phyloP scores from a whole-genome alignment of 2,888 invertebrate genomes.

The Myathropa florea region DNA sequence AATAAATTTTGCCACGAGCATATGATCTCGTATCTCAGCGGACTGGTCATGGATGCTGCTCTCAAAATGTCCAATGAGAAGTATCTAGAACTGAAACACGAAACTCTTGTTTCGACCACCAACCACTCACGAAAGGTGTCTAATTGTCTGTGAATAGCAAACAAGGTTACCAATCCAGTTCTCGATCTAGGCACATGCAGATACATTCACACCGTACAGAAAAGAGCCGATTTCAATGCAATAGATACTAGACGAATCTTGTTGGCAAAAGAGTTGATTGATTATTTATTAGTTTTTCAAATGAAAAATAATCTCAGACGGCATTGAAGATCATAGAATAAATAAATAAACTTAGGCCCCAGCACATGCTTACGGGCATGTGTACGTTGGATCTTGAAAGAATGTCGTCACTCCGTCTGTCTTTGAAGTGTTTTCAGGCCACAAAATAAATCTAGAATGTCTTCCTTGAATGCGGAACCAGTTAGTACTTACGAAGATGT shows the following conservation, averaged over 20 bases:
- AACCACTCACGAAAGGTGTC: neutral
- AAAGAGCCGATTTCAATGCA: neutral
- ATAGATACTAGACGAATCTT: neutral
- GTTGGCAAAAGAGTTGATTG: neutral
- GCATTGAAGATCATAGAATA: neutral
- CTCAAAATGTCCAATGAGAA: neutral
- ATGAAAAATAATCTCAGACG: neutral
- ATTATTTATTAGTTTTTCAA: neutral
- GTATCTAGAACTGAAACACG: neutral
- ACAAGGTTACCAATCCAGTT: conserved; percentile 8
- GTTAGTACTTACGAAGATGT: no score
- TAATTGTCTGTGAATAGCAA: neutral
- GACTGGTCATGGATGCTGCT: neutral
- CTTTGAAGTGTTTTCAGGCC: neutral
- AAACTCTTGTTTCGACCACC: neutral
- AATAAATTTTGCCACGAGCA: neutral
- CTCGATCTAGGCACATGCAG: neutral
- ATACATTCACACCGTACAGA: neutral
- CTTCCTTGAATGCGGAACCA: no score
- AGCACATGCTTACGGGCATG: neutral
- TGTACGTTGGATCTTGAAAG: neutral
- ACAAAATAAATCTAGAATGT: no score
- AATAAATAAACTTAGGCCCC: neutral
- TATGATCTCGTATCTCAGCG: neutral
- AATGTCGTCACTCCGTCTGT: neutral